A percentile compares a stretch with the other conserved stretches of the same genome.
Conservation (phyloP, 2,797 vertebrate species). For the Lepilemur septentrionalis region DNA sequence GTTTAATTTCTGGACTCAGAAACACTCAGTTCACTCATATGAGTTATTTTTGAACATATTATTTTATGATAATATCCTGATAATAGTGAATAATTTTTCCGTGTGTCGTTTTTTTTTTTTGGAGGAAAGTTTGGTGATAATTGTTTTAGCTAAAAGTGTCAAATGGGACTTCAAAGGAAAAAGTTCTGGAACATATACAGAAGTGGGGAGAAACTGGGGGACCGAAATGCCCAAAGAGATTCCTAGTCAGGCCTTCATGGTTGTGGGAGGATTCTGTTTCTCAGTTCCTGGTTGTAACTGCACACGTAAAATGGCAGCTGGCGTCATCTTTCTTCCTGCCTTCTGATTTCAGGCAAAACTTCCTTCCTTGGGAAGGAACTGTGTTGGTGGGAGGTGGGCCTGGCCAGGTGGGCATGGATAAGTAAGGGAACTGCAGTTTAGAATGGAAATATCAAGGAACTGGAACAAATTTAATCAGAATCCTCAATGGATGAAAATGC, state of each 20-base stretch:
- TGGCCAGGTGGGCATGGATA: not conserved
- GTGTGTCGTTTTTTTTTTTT: not conserved
- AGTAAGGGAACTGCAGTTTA: not conserved
- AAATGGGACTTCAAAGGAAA: not conserved
- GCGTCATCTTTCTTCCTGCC: not conserved
- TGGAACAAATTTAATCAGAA: not conserved
- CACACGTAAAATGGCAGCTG: not conserved
- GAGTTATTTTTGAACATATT: not conserved
- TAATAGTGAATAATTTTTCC: conserved; percentile 1
- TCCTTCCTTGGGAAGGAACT: not conserved
- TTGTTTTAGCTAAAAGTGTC: not conserved
- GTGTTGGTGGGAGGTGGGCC: not conserved
- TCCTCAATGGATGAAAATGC: not conserved
- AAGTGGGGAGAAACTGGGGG: not conserved
- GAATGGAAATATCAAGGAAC: not conserved
- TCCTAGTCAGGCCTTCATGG: not conserved
- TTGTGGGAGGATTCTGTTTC: not conserved
- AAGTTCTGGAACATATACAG: not conserved
- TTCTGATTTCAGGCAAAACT: not conserved
- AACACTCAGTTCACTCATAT: not conserved
- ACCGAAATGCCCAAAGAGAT: not conserved
- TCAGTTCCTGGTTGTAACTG: not conserved
- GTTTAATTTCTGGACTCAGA: not conserved
- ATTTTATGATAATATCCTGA: not conserved
- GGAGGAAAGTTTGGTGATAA: not conserved